Conservation (phyloP, 1,140 invertebrate species). For the Drosophila pachea region DNA sequence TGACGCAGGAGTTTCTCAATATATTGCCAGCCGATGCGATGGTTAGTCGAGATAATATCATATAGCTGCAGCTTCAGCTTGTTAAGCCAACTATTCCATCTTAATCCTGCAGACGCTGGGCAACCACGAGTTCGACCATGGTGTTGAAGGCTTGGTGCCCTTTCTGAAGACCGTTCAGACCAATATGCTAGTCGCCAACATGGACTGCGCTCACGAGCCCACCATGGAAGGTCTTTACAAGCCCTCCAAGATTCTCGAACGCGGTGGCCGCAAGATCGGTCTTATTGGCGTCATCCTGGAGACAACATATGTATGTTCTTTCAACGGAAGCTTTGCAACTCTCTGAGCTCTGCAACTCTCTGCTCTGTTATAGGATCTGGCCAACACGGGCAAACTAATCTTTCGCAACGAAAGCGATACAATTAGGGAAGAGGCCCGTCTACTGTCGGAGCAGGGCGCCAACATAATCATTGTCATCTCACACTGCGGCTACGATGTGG, state of each 20-base stretch:
- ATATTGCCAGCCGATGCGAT: constrained; percentile 88
- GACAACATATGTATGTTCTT: constrained; percentile 83
- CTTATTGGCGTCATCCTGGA: constrained; percentile 89
- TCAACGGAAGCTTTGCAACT: background rate
- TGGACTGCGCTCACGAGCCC: constrained; percentile 86
- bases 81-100: background rate
- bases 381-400: constrained; percentile 82
- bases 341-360: background rate
- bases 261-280: constrained; percentile 85
- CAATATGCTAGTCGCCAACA: constrained; percentile 87
- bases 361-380: constrained; percentile 79
- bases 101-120: constrained; percentile 84
- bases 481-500: constrained; percentile 86
- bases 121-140: constrained; percentile 94
- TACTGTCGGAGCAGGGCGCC: constrained; percentile 82
- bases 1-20: constrained; percentile 88
- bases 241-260: constrained; percentile 82
- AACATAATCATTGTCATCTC: constrained; percentile 90
- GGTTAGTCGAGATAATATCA: constrained; percentile 79
- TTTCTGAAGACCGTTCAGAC: constrained; percentile 84
- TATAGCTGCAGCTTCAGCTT: background rate
- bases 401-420: constrained; percentile 85
- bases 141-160: constrained; percentile 85
- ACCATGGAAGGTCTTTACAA: constrained; percentile 82
- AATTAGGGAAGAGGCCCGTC: constrained; percentile 83